Evolutionary conservation across 2,113 vertebrate species (phyloP).

Genomic region (Oreochromis aureus): DNA sequence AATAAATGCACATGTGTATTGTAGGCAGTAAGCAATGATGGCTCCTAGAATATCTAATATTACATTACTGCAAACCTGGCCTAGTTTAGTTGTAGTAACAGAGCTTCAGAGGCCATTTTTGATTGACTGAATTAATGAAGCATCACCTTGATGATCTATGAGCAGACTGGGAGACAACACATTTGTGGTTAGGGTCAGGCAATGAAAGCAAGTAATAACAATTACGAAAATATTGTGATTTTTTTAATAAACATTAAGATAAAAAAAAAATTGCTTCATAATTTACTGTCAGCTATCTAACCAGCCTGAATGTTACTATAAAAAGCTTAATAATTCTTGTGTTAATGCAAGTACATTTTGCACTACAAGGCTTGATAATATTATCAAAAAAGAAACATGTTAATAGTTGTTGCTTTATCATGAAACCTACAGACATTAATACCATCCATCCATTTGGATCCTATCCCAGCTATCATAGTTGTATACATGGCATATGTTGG

Average conservation of each 20-base stretch:
- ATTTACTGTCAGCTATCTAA: background rate
- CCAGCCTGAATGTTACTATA: background rate
- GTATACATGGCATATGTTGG: background rate
- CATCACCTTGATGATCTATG: background rate
- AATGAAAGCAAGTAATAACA: background rate
- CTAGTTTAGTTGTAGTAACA: background rate
- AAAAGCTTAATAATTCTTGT: background rate
- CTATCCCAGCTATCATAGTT: background rate
- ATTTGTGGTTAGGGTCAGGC: background rate
- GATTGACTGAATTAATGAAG: background rate
- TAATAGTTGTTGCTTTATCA: background rate
- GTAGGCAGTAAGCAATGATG: background rate
- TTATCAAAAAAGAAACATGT: background rate
- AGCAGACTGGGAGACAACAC: background rate
- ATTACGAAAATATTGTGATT: background rate
- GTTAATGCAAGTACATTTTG: background rate
- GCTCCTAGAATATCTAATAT: background rate
- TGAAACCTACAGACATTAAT: background rate
- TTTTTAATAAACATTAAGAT: background rate
- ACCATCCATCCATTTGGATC: background rate
- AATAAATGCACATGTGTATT: background rate
- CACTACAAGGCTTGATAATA: background rate
- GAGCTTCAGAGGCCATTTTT: background rate
- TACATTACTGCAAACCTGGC: background rate
- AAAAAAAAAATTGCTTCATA: background rate